Conservation (phyloP, 2,113 vertebrate genomes). For the Lutjanus erythropterus region DNA sequence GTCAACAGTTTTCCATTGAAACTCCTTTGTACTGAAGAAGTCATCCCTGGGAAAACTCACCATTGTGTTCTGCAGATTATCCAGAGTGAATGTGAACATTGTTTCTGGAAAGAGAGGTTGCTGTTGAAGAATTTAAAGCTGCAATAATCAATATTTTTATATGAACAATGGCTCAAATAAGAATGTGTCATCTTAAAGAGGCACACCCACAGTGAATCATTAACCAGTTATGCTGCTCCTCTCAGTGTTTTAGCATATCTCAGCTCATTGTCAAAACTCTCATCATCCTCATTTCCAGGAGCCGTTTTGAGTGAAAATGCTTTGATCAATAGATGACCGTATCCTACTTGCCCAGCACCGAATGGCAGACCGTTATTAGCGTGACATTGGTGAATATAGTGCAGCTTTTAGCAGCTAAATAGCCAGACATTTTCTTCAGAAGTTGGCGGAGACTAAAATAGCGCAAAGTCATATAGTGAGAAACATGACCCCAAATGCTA, state of each 20-base stretch:
- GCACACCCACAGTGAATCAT: neutral
- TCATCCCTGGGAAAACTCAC: neutral
- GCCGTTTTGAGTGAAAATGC: neutral
- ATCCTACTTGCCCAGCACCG: neutral
- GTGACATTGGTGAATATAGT: neutral
- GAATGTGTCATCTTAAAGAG: neutral
- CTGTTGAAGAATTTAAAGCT: neutral
- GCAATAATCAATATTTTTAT: neutral
- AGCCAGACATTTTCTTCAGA: too few species aligned
- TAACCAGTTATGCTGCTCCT: neutral
- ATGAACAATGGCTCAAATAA: neutral
- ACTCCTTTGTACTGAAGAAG: neutral
- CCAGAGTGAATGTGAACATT: neutral
- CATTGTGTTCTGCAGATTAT: neutral
- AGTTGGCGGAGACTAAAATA: neutral
- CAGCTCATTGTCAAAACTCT: too few species aligned
- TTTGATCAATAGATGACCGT: neutral
- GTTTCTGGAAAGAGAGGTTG: neutral
- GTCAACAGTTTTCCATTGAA: conserved; percentile 1
- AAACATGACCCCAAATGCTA: too few species aligned
- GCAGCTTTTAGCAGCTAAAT: too few species aligned
- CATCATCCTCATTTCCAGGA: neutral
- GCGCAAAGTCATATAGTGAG: too few species aligned
- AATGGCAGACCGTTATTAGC: neutral
- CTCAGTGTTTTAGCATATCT: neutral